Conservation (phyloP, 2,888 invertebrate species). For the Lobophora halterata region DNA sequence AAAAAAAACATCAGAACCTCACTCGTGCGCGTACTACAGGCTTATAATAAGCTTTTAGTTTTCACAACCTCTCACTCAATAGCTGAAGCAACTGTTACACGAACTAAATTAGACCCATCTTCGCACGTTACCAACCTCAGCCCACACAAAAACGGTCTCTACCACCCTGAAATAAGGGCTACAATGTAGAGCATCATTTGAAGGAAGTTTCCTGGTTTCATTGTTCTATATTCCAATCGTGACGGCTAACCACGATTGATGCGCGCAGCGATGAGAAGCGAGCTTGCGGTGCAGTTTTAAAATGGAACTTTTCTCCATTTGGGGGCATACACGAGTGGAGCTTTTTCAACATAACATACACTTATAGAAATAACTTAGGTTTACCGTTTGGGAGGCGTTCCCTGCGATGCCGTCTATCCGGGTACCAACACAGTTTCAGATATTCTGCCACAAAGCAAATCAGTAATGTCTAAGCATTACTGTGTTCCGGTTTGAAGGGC, state of each 20-base stretch:
- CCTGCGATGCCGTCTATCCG: too few species aligned
- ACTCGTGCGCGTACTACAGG: not conserved
- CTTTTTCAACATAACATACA: too few species aligned
- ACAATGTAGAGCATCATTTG: constrained; percentile 22
- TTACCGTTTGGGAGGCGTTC: too few species aligned
- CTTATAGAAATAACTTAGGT: too few species aligned
- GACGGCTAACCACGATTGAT: constrained; percentile 50
- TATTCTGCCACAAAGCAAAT: too few species aligned
- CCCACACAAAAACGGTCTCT: constrained; percentile 19
- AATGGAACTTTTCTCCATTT: constrained; percentile 40
- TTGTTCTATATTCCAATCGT: constrained; percentile 51
- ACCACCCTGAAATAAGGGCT: constrained; percentile 7
- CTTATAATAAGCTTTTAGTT: constrained; percentile 29
- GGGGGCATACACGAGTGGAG: constrained; percentile 1
- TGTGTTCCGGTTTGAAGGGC: too few species aligned
- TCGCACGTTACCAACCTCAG: constrained; percentile 38
- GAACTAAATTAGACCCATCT: constrained; percentile 36
- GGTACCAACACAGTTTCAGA: too few species aligned
- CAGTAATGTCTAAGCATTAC: too few species aligned
- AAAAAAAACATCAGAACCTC: not conserved
- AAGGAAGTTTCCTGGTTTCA: constrained; percentile 48
- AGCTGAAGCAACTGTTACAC: constrained; percentile 37
- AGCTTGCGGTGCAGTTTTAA: constrained; percentile 37
- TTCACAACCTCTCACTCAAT: constrained; percentile 39
- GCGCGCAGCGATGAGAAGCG: constrained; percentile 37